phyloP scores from a whole-genome alignment of 2,797 vertebrate species.

The Taenioides sp. region DNA sequence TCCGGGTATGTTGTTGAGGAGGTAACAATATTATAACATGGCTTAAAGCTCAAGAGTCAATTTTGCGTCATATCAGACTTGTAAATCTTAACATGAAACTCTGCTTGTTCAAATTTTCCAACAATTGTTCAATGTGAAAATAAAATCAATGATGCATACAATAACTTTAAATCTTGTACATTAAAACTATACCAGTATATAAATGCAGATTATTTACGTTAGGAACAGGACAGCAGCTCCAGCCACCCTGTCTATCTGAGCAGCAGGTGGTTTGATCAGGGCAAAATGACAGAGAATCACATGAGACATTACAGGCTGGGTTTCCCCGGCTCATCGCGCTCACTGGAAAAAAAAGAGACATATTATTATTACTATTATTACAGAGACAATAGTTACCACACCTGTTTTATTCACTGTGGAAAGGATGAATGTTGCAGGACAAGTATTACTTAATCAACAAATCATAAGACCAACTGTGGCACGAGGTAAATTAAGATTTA shows the following conservation, averaged over 20 bases:
- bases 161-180: background rate
- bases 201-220: constrained; percentile 41
- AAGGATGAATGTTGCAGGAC: background rate
- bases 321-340: background rate
- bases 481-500: background rate
- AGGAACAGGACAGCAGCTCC: constrained; percentile 73
- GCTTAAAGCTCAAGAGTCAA: too few relatives aligned
- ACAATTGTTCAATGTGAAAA: too few relatives aligned
- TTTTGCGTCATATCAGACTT: too few relatives aligned
- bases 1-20: too few relatives aligned
- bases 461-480: background rate
- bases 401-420: background rate
- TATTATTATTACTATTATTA: background rate
- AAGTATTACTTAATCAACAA: background rate
- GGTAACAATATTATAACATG: too few relatives aligned
- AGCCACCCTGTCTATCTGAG: constrained; percentile 44
- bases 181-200: background rate
- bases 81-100: too few relatives aligned
- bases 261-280: constrained; percentile 41
- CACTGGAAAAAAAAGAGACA: background rate
- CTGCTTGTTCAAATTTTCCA: too few relatives aligned
- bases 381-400: background rate
- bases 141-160: too few relatives aligned
- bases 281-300: constrained; percentile 46
- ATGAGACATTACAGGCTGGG: constrained; percentile 27